Conservation (phyloP, 2,113 vertebrate species). For the Perognathus longimembris region DNA sequence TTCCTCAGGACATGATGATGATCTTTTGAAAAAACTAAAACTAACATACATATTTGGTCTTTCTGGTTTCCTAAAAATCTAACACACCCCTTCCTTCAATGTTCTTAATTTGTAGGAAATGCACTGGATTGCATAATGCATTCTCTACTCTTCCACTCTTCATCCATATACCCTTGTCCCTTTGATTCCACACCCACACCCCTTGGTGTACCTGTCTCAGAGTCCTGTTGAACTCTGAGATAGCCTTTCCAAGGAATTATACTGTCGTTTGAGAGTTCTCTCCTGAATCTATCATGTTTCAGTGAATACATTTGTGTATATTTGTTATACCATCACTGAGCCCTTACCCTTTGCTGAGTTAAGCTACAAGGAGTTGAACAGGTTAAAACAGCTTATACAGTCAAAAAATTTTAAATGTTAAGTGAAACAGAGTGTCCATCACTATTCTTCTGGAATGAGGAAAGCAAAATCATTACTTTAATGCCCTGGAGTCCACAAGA, state of each 20-base stretch:
- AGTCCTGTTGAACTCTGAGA: too few relatives aligned
- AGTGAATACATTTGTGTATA: too few relatives aligned
- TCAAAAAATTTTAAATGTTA: slow-evolving; percentile 48
- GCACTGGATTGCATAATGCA: too few relatives aligned
- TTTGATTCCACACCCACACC: too few relatives aligned
- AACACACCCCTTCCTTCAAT: too few relatives aligned
- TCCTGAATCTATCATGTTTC: background rate
- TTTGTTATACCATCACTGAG: too few relatives aligned
- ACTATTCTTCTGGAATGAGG: background rate
- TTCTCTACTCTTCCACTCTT: too few relatives aligned
- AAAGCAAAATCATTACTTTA: slow-evolving; percentile 34
- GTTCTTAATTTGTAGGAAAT: too few relatives aligned
- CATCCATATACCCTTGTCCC: too few relatives aligned
- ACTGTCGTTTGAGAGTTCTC: too few relatives aligned
- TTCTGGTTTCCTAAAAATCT: slow-evolving; percentile 1
- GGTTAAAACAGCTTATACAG: slow-evolving; percentile 20
- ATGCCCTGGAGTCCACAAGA: slow-evolving; percentile 41
- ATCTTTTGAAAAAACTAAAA: slow-evolving; percentile 30
- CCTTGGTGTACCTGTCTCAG: too few relatives aligned
- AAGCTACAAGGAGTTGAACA: slow-evolving; percentile 6
- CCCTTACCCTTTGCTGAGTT: background rate
- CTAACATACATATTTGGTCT: background rate
- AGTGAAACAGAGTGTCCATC: slow-evolving; percentile 27
- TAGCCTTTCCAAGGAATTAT: too few relatives aligned
- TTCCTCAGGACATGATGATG: background rate